Conservation (phyloP, 2,113 vertebrate genomes). For the Morphnarchus princeps region DNA sequence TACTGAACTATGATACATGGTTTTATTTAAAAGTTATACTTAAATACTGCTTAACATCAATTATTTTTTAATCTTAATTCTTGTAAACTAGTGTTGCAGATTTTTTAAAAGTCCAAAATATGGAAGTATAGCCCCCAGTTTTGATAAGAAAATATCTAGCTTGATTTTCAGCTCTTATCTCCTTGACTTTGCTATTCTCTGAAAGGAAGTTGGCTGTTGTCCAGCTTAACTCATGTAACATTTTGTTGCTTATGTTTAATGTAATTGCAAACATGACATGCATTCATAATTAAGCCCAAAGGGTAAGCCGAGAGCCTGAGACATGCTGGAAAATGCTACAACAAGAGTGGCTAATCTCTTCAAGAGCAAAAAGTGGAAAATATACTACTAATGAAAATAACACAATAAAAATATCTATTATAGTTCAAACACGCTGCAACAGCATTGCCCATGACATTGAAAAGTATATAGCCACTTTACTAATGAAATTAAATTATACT, state of each 20-base stretch:
- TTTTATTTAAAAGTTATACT: not conserved
- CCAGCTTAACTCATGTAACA: slow-evolving; percentile 66
- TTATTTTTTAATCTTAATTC: not conserved
- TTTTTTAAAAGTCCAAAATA: not conserved
- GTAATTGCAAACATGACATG: slow-evolving; percentile 58
- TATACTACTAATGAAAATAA: slow-evolving; percentile 20
- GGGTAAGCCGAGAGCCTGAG: not conserved
- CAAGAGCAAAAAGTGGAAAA: slow-evolving; percentile 30
- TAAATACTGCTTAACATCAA: not conserved
- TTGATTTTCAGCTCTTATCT: not conserved
- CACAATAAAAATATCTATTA: slow-evolving; percentile 18
- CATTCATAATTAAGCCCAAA: slow-evolving; percentile 59
- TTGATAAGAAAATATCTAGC: slow-evolving; percentile 2
- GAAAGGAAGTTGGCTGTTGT: slow-evolving; percentile 56
- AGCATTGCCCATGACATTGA: not conserved
- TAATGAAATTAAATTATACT: slow-evolving; percentile 35
- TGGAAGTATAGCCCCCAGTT: not conserved
- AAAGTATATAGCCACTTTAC: not conserved
- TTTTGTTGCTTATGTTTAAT: slow-evolving; percentile 60
- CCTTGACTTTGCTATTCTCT: slow-evolving; percentile 27
- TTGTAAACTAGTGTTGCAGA: not conserved
- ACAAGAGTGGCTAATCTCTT: slow-evolving; percentile 14
- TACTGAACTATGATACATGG: not conserved
- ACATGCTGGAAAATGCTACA: slow-evolving; percentile 13
- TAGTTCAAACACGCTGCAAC: not conserved